Conservation (phyloP, 2,113 vertebrate species). For the Tupaia chinensis region DNA sequence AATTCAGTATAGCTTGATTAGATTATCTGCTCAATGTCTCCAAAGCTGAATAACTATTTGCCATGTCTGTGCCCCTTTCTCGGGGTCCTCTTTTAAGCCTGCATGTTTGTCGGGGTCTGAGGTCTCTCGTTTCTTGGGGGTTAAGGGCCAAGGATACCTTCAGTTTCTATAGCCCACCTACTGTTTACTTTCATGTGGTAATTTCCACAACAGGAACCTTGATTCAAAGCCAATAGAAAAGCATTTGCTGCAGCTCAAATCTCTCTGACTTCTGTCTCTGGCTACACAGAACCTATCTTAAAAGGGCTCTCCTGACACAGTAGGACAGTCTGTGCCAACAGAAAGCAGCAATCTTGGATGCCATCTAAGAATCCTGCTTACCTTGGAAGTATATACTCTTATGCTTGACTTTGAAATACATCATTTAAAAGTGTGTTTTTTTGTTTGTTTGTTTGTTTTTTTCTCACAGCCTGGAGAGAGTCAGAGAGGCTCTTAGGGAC, state of each 20-base stretch:
- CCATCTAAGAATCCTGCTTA: background rate
- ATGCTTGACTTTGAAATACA: background rate
- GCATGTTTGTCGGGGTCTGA: background rate
- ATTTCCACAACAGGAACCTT: background rate
- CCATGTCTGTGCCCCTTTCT: no score
- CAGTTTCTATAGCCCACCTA: background rate
- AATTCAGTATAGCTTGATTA: background rate
- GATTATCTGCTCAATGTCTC: background rate
- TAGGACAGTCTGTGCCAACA: background rate
- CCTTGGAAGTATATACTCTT: background rate
- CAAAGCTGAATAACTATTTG: background rate
- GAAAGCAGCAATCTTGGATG: background rate
- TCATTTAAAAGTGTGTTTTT: conserved; percentile 18
- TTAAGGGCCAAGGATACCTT: background rate
- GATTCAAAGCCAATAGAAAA: background rate
- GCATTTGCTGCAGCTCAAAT: background rate
- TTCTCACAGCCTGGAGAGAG: conserved; percentile 49
- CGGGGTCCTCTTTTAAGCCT: background rate
- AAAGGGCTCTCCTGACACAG: background rate
- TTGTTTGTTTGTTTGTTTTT: background rate
- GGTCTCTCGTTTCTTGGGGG: background rate
- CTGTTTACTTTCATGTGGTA: background rate
- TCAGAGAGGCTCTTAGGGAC: background rate
- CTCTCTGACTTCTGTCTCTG: background rate
- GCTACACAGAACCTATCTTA: background rate